Conservation (phyloP, 2,113 vertebrate genomes). For the Camelus dromedarius region DNA sequence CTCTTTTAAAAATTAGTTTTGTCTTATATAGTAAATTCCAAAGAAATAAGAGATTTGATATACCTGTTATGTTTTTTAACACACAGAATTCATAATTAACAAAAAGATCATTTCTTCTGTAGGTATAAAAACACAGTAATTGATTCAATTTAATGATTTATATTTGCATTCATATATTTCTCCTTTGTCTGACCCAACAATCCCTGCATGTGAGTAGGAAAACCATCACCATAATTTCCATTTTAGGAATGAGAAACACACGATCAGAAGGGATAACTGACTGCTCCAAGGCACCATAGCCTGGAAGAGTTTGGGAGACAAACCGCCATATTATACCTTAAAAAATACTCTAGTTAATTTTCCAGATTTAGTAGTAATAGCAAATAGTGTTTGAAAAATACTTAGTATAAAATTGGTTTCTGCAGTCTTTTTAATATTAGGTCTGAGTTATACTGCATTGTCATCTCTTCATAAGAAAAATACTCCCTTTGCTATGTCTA, state of each 20-base stretch:
- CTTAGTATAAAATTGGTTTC: background rate
- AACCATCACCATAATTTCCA: background rate
- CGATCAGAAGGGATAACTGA: background rate
- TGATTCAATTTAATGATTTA: background rate
- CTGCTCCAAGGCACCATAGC: background rate
- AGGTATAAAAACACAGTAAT: background rate
- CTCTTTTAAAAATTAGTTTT: background rate
- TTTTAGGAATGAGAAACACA: background rate
- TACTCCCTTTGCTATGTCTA: background rate
- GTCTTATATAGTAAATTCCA: background rate
- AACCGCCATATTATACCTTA: background rate
- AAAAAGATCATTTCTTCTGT: background rate
- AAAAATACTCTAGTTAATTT: background rate
- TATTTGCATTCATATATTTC: background rate
- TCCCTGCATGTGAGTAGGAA: background rate
- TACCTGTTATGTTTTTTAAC: background rate
- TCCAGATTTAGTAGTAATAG: background rate
- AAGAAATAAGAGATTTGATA: background rate
- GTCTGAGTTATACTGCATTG: background rate
- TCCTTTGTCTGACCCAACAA: background rate
- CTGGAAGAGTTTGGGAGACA: background rate
- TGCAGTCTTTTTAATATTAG: background rate
- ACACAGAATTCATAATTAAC: background rate
- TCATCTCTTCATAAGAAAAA: conserved; percentile 1
- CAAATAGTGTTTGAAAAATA: background rate